phyloP scores from a whole-genome alignment of 2,113 vertebrate genomes.

The Coreoperca whiteheadi region DNA sequence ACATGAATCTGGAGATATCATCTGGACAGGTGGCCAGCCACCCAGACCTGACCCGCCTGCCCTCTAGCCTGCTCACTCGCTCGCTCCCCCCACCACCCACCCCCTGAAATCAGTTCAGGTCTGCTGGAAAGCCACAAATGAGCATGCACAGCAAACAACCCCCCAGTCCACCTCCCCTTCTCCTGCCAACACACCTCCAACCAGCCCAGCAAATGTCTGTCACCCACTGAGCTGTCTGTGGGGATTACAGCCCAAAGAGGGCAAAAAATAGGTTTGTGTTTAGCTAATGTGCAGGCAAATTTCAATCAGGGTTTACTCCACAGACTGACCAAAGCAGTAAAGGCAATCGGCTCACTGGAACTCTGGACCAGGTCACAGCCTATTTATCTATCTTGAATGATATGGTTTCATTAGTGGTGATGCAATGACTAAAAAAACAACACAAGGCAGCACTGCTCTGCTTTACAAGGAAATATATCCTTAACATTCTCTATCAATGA shows the following conservation, averaged over 20 bases:
- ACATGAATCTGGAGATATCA: constrained; percentile 77
- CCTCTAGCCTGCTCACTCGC: constrained; percentile 64
- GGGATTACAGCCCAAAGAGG: constrained; percentile 71
- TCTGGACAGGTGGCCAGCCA: constrained; percentile 86
- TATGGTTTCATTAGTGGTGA: neutral
- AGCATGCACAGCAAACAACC: constrained; percentile 62
- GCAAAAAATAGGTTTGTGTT: constrained; percentile 47
- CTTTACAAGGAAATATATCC: neutral
- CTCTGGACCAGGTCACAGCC: neutral
- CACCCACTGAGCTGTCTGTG: constrained; percentile 80
- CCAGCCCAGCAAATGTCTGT: constrained; percentile 75
- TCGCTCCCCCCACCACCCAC: constrained; percentile 3
- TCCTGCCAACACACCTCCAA: constrained; percentile 53
- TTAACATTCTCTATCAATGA: constrained; percentile 7
- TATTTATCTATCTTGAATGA: constrained; percentile 3
- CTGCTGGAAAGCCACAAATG: constrained; percentile 82
- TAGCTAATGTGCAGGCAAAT: constrained; percentile 51
- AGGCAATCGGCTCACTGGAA: neutral
- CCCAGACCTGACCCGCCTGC: constrained; percentile 81
- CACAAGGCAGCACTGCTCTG: constrained; percentile 2
- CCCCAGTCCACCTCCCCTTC: constrained; percentile 14
- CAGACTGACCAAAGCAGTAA: neutral
- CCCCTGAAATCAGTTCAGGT: constrained; percentile 74
- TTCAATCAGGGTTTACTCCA: constrained; percentile 34
- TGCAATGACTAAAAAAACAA: neutral